Percentiles rank a stretch among this genome's conserved stretches.
phyloP scores from a whole-genome alignment of 1,140 invertebrate species.

The Hyposmocoma kahamanoa region DNA sequence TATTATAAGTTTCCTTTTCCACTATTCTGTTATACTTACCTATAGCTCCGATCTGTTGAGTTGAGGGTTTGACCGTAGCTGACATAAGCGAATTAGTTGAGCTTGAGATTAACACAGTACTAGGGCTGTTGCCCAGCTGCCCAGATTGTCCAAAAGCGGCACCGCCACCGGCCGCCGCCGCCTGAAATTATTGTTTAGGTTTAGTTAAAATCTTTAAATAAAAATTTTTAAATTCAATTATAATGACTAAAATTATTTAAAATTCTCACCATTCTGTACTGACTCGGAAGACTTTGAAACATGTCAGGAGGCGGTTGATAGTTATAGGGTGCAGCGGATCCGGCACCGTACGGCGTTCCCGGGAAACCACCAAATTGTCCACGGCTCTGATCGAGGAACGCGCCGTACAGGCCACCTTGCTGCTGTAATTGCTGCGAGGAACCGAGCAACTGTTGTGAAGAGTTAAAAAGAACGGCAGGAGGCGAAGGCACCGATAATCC shows the following conservation, averaged over 20 bases:
- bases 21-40: too few relatives aligned
- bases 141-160: conserved; percentile 83
- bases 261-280: conserved; percentile 80
- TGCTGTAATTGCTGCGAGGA: conserved; percentile 81
- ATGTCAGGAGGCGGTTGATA: conserved; percentile 82
- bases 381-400: conserved; percentile 66
- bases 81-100: conserved; percentile 92
- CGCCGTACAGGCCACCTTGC: conserved; percentile 81
- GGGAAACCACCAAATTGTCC: conserved; percentile 68
- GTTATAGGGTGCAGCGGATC: conserved; percentile 69
- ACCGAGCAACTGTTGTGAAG: conserved; percentile 79
- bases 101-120: conserved; percentile 91
- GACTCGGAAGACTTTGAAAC: conserved; percentile 85
- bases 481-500: conserved; percentile 87
- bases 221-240: neutral
- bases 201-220: neutral
- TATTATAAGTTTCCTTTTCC: too few relatives aligned
- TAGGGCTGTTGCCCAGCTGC: conserved; percentile 87
- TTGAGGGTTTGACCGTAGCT: conserved; percentile 88
- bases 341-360: conserved; percentile 65
- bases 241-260: neutral
- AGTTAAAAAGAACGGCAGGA: conserved; percentile 85
- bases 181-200: conserved; percentile 25
- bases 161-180: conserved; percentile 74
- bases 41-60: conserved; percentile 88